Base-by-base conservation (phyloP, 2,113 vertebrate species). In the Pipa parva region DNA sequence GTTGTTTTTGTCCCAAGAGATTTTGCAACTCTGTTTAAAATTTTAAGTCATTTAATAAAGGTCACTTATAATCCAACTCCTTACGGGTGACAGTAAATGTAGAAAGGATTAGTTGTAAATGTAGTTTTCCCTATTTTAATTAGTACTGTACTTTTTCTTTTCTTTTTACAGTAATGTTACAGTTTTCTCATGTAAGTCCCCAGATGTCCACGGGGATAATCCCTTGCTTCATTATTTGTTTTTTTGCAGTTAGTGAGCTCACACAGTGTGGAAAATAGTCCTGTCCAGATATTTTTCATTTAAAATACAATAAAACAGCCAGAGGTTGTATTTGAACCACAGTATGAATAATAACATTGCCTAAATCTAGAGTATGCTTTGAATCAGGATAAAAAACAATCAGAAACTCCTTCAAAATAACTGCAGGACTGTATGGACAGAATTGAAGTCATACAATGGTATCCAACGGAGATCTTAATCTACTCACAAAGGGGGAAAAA, bases 281-380 rank as follows among this genome's bases (percentile, higher is more conserved):
- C 48, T 52, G 65, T 60, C 57, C 65, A 52, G 31, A 60, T 52
- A 69, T 57, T 69, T 60, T 69, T 69, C 65, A 69, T 69, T 60
- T 69, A 69, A 69, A 69, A 69, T 42, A 69, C 65, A 69, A 69
- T 69, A 69, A 69, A 69, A 69, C 65, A 69, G 65, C 57, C 10
- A 69, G 65, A 60, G 65, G 65, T 69, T 69, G 65, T 59, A 68
- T 68, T 42, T 69, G 65, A 69, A 60, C 65, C 57, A 52, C 65
- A 60, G 65, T 60, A 69, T 69, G 65, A 69, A 69, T 69, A 69
- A 69, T 69, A 69, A 69, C 65, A 69, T 60, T 60, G 31, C 25
- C 65, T 20, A 22, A 50, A 45, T 69, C 65, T 69, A 42, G 57
- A 69, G 65, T 69, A 59, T 46, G 51, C 65, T 60, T 69, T 60